Percentiles rank a stretch among this genome's conserved stretches.
Evolutionary conservation across 2,797 vertebrate genomes (phyloP).

Genomic region (Heteromormyrus szaboi): DNA sequence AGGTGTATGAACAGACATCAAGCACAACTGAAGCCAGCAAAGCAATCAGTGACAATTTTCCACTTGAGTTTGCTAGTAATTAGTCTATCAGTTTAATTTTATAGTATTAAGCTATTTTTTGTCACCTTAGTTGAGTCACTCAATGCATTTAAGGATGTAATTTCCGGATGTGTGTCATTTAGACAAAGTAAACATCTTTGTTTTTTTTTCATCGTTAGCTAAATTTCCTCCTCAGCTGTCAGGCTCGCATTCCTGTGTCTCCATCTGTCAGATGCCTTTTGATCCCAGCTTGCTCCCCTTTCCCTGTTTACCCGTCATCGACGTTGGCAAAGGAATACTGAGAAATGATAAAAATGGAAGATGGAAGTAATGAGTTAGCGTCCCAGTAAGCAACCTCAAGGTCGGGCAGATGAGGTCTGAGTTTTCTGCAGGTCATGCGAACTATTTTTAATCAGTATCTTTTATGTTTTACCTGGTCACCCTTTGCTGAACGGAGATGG

Average conservation of each 20-base stretch:
- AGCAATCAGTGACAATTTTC: not conserved
- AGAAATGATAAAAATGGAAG: conserved; percentile 40
- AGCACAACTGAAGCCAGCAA: not conserved
- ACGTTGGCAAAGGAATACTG: conserved; percentile 20
- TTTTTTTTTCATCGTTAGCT: conserved; percentile 15
- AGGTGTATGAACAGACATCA: not conserved
- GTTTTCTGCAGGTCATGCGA: conserved; percentile 36
- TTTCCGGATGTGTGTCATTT: not conserved
- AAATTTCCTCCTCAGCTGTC: conserved; percentile 14
- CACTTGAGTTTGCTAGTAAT: not conserved
- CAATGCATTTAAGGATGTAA: not conserved
- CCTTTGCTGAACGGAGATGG: conserved; percentile 29
- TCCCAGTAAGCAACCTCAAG: conserved; percentile 40
- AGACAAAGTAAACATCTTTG: conserved; percentile 18
- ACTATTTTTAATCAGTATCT: conserved; percentile 19
- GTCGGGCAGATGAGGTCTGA: conserved; percentile 29
- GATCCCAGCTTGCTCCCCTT: not conserved
- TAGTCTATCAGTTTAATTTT: not conserved
- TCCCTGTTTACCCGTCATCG: conserved; percentile 12
- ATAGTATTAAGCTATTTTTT: not conserved
- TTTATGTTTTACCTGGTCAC: conserved; percentile 32
- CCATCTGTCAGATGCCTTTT: conserved; percentile 29
- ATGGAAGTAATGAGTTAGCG: conserved; percentile 41
- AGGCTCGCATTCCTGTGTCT: conserved; percentile 26
- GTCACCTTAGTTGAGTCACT: not conserved